Evolutionary conservation across 1,140 invertebrate species (phyloP), one percentile per base, ranked within the genome.

Genomic region (Bombus affinis): DNA sequence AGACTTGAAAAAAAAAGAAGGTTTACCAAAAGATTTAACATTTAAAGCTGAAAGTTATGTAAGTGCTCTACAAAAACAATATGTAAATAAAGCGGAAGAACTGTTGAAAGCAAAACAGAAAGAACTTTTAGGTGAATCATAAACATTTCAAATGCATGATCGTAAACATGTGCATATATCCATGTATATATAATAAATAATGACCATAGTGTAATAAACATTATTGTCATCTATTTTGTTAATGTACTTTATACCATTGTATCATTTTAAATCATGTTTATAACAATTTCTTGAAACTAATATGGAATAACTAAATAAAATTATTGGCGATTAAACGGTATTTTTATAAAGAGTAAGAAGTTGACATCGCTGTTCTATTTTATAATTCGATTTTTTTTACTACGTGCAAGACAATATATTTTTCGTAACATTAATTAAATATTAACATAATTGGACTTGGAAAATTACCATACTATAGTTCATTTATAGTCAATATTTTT

Each of bases 41-140:
- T 96, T 96, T 90, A 96, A 95, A 94, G 95, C 97, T 15, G 96
- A 97, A 88, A 96, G 96, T 83, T 97, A 98, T 95, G 95, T 98
- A 66, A 96, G 95, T 70, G 95, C 96, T 57, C 91, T 98, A 78
- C 96, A 96, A 89, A 96, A 97, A 85, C 94, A 96, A 73, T 98
- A 96, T 93, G 94, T 97, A 62, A 91, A 91, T 39, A 95, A 97
- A 93, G 97, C 97, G 35, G 97, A 97, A 92, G 95, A 95, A 90
- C 94, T 98, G 37, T 95, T 97, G 86, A 94, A 96, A 91, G 92
- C 93, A 3, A 98, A 98, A 92, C 96, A 97, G 92, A 96, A 96
- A 92, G 98, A 98, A 95, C 95, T 98, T n/a, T 87, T 97, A 66
- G 96, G 96, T 91, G 88, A 87, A 44, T 82, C 28, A 13, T 62